Percentiles rank a stretch among this genome's conserved stretches.
Evolutionary conservation across 2,888 invertebrate species (phyloP).

Genomic region (Cantharis flavilabris): DNA sequence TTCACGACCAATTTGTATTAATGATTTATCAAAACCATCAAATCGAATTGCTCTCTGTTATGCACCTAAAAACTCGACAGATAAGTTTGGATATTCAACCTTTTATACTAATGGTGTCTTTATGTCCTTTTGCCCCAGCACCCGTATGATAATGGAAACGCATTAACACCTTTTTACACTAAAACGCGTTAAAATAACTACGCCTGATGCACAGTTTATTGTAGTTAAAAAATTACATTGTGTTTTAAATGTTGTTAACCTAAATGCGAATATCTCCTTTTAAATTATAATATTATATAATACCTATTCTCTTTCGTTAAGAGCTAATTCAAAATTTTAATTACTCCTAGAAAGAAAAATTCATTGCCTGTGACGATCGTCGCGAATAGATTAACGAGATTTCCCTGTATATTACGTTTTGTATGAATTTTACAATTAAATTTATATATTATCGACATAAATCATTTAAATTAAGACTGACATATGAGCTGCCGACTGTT

Average conservation of each 20-base stretch:
- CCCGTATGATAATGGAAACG: slow-evolving; percentile 6
- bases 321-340: too few species aligned
- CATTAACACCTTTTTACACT: slow-evolving; percentile 11
- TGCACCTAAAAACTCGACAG: slow-evolving; percentile 3
- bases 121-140: slow-evolving; percentile 7
- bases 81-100: slow-evolving; percentile 8
- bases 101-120: slow-evolving; percentile 15
- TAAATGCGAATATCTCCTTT: too few species aligned
- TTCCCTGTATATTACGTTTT: too few species aligned
- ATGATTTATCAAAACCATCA: not conserved
- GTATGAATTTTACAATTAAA: too few species aligned
- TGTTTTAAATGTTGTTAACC: not conserved
- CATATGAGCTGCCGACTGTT: too few species aligned
- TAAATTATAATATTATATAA: too few species aligned
- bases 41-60: not conserved
- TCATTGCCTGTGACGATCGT: too few species aligned
- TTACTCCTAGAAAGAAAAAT: too few species aligned
- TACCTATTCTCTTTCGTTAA: too few species aligned
- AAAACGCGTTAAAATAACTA: slow-evolving; percentile 5
- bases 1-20: not conserved
- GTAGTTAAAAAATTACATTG: not conserved
- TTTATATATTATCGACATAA: too few species aligned
- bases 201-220: not conserved
- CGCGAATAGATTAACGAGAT: too few species aligned
- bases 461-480: too few species aligned